These are phyloP conservation scores for Scelioninae gen. 1 DNA, from an alignment of 2,888 invertebrate species.

Conservation along the genomic window DNA sequence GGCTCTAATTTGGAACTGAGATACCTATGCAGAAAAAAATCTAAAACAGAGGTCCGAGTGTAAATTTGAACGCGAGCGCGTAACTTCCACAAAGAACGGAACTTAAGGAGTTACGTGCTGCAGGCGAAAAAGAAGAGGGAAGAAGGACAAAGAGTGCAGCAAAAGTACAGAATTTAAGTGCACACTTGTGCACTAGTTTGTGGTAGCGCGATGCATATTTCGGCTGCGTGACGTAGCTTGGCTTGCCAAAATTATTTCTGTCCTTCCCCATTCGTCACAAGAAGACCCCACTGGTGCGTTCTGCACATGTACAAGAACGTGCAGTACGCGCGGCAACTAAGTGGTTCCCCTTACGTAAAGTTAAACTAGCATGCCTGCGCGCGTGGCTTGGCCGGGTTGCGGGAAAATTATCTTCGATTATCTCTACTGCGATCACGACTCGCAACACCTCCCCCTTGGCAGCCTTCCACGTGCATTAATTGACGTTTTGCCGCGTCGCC, in stretches of 20 bases:
- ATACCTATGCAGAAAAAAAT: no score
- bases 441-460: no score
- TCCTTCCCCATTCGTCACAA: slow-evolving; percentile 75
- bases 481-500: slow-evolving; percentile 48
- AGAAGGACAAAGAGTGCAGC: slow-evolving; percentile 21
- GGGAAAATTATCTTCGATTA: slow-evolving; percentile 82
- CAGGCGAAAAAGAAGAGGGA: slow-evolving; percentile 12
- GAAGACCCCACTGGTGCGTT: slow-evolving; percentile 73
- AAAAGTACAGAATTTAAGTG: slow-evolving; percentile 46
- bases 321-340: slow-evolving; percentile 78
- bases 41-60: no score
- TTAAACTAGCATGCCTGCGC: slow-evolving; percentile 80
- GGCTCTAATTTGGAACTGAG: no score
- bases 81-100: slow-evolving; percentile 56
- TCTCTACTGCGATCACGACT: no score
- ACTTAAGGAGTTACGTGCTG: slow-evolving; percentile 34
- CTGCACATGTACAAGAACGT: no score
- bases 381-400: slow-evolving; percentile 77
- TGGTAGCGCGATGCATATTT: no score
- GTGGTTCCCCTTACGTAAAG: slow-evolving; percentile 81
- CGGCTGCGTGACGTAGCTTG: no score
- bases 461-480: slow-evolving; percentile 55
- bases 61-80: no score
- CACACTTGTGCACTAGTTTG: slow-evolving; percentile 37
- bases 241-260: slow-evolving; percentile 72